These are phyloP conservation scores for Drosophila mauritiana DNA, from an alignment of 1,140 invertebrate species.

Conservation along the genomic window DNA sequence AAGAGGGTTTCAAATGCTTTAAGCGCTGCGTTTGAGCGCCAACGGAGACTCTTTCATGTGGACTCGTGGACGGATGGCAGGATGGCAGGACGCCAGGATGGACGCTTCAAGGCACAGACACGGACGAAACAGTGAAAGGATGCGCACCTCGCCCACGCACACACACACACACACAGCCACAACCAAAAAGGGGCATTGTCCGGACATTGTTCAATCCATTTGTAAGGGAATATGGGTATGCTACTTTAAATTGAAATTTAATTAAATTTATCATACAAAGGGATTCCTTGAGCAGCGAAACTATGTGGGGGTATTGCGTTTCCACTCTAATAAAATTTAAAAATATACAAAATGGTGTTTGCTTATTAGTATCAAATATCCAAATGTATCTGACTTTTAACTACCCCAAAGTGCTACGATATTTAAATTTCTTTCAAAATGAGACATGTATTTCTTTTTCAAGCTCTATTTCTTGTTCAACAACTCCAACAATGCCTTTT, in stretches of 20 bases:
- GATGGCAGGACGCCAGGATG: constrained; percentile 12
- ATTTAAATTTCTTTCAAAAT: too few species aligned
- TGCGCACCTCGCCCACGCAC: constrained; percentile 19
- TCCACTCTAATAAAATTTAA: neutral
- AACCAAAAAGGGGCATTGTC: constrained; percentile 16
- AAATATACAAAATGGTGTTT: neutral
- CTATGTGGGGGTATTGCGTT: neutral
- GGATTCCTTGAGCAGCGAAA: neutral
- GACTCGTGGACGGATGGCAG: constrained; percentile 20
- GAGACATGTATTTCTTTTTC: neutral
- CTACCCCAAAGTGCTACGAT: too few species aligned
- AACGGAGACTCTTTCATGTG: constrained; percentile 61
- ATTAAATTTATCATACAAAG: constrained; percentile 35
- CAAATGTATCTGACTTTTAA: too few species aligned
- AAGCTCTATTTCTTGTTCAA: neutral
- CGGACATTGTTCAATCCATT: constrained; percentile 24
- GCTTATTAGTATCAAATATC: neutral
- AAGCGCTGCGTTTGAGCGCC: constrained; percentile 48
- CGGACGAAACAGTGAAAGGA: constrained; percentile 46
- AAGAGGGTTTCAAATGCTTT: constrained; percentile 70
- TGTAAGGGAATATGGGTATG: constrained; percentile 26
- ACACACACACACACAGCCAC: neutral
- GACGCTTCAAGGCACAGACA: constrained; percentile 67
- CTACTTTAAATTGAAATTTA: constrained; percentile 42
- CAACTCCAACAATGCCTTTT: neutral